Base-by-base conservation (phyloP, 2,113 vertebrate species). In the Xiphophorus hellerii region DNA sequence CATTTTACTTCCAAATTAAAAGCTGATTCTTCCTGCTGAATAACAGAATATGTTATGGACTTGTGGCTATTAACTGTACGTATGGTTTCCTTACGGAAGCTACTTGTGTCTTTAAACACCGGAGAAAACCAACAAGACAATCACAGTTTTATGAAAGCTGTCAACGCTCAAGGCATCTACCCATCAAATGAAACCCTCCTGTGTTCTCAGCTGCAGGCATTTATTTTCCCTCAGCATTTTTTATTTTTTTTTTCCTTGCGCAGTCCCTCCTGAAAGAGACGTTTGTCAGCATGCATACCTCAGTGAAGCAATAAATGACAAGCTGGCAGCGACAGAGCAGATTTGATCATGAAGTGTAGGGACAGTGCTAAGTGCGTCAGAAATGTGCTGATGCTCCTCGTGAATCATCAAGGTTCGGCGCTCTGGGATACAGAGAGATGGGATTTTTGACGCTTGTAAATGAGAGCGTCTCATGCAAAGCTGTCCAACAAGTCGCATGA, bases 271-370 rank as follows among this genome's bases (percentile, higher is more conserved):
- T 68, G 51, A 79, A 78, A 84, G 77, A 67, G 33, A 63, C 73
- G 82, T 73, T 77, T 77, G 87, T 69, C 71, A 75, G 76, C 3
- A 20, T n/a, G 1, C 7, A 65, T 73, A n/a, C 84, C 88, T 87
- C 84, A 73, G 67, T 73, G 76, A 87, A 66, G 80, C 80, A 76
- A 77, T 84, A 87, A 88, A 87, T 82, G 88, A 91, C 80, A 90
- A 83, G 83, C 83, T 83, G 87, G 84, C 80, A 73, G 78, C 85
- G 54, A 87, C 77, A 60, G 66, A 83, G 51, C 58, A 80, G 85
- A 83, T 83, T 82, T 66, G 76, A 86, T 78, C 6, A 30, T 12
- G 69, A 7, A 74, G 77, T 72, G 80, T 70, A 82, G 82, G 86
- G 80, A 80, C 78, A 58, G 73, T 54, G 65, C 0, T 6, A 68